Evolutionary conservation across 1,140 invertebrate species (phyloP), one percentile per base, ranked within the genome.

Genomic region (Temnothorax nylanderi): DNA sequence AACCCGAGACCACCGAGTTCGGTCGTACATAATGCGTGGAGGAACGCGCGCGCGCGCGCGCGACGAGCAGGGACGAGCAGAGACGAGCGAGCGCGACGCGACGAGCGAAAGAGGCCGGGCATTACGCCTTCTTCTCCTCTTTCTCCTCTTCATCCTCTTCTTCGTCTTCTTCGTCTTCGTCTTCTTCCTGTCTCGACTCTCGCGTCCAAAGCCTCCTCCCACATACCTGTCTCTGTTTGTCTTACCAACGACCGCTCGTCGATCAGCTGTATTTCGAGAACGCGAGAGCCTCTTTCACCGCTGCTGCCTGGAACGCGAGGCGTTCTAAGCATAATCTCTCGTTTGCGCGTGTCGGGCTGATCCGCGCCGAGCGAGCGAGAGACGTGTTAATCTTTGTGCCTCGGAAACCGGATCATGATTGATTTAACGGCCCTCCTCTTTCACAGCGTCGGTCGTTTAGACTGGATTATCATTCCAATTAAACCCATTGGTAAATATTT

Each of bases 1-100:
- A 91, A 90, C 87, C 85, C 84, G 85, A 90, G 90, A 91, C 90
- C 90, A 84, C 84, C 84, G 85, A 90, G 90, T 88, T 88, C 76
- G 86, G 74, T 82, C 75, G 88, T 90, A 90, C 72, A 90, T 90
- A 91, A 90, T 90, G 89, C 87, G 74, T 71, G 76, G 47, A 88
- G 80, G 69, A 80, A 85, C 64, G 87, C 64, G 87, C 84, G 86
- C 69, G 87, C 84, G 86, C 69, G 86, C 69, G 82, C 87, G 87
- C 85, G 88, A 89, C 56, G 69, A 89, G 72, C 65, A 80, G 64
- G 64, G 10, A 88, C 84, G 65, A 86, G 32, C 47, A 26, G 84
- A 82, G 81, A 26, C 84, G 75, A 85, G 75, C 85, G 69, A 41
- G 32, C 60, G 60, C 60, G 60, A 26, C 26, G 26, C 26, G 26